These are phyloP conservation scores for Glandiceps talaboti DNA, from an alignment of 53 echinoderm and acorn worm genomes.

Conservation along the genomic window DNA sequence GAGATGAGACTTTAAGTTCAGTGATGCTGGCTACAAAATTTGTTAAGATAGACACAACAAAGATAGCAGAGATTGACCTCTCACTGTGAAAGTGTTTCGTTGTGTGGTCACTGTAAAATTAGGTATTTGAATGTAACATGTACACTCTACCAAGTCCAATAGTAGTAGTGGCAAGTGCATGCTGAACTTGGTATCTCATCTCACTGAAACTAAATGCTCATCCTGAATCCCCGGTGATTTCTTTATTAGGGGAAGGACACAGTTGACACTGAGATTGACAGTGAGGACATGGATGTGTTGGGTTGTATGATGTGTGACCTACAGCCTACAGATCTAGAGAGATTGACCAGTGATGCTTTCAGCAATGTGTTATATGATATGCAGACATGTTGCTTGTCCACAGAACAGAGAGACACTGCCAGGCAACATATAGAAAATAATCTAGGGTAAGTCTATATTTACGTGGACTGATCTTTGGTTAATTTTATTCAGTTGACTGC, in stretches of 20 bases:
- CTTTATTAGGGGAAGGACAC: background rate
- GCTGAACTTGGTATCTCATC: background rate
- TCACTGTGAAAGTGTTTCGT: no score
- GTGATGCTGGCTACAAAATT: no score
- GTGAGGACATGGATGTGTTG: constrained; percentile 10
- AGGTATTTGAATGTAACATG: no score
- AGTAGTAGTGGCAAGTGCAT: background rate
- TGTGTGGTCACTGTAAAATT: no score
- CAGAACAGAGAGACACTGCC: constrained; percentile 31
- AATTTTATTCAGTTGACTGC: no score
- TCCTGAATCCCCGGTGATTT: no score
- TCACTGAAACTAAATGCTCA: no score
- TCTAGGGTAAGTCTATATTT: constrained; percentile 6
- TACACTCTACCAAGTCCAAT: background rate
- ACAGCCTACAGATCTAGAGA: constrained; percentile 10
- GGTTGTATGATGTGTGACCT: constrained; percentile 44
- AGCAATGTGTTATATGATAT: constrained; percentile 23
- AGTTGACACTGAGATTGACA: background rate
- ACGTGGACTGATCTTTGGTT: background rate
- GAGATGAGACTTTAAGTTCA: no score
- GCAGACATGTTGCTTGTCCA: constrained; percentile 38
- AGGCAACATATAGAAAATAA: constrained; percentile 31
- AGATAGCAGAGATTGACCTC: no score
- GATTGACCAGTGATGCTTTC: constrained; percentile 23
- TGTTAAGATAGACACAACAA: no score